Evolutionary conservation across 2,888 invertebrate genomes (phyloP).

Genomic region (Oegoconia quadripuncta): DNA sequence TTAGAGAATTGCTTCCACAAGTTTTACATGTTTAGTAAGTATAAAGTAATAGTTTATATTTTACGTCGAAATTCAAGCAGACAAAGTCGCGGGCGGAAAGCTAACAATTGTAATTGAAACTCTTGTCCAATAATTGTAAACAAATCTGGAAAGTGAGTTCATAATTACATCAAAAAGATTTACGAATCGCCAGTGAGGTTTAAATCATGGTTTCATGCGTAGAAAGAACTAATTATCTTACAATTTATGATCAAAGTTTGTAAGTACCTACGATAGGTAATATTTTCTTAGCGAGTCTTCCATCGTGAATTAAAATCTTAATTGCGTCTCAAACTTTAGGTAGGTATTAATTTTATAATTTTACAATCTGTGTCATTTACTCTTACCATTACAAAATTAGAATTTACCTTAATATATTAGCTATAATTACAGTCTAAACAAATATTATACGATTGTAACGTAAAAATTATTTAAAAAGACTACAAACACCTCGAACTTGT

Average conservation of each 20-base stretch:
- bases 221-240: conserved; percentile 53
- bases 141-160: too few species aligned
- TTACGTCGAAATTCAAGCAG: too few species aligned
- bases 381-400: conserved; percentile 34
- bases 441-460: too few species aligned
- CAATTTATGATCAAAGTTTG: conserved; percentile 63
- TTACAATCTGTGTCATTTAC: conserved; percentile 51
- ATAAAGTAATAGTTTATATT: too few species aligned
- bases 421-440: conserved; percentile 9
- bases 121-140: too few species aligned
- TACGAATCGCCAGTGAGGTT: conserved; percentile 6
- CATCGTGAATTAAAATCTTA: conserved; percentile 67
- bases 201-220: conserved; percentile 4
- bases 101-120: too few species aligned
- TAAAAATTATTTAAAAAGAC: too few species aligned
- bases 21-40: too few species aligned
- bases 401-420: conserved; percentile 24
- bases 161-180: too few species aligned
- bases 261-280: conserved; percentile 31
- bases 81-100: too few species aligned
- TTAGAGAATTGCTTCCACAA: too few species aligned
- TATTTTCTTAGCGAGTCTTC: conserved; percentile 48
- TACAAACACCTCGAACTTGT: too few species aligned
- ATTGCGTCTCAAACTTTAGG: conserved; percentile 62
- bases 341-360: conserved; percentile 61